phyloP scores from a whole-genome alignment of 2,888 invertebrate species.

The Orchestes rusci region DNA sequence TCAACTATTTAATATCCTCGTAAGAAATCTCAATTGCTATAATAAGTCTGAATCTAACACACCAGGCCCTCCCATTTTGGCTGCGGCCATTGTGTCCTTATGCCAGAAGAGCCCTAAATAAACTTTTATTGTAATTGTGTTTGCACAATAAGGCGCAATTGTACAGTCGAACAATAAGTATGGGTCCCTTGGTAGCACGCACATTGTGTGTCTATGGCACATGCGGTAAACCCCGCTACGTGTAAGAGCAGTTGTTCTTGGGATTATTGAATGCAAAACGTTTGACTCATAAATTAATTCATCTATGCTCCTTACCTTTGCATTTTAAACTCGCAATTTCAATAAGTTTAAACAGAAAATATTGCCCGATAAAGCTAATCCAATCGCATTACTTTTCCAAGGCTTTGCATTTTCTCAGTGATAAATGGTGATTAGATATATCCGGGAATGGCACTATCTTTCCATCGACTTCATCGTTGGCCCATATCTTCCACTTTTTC shows the following conservation, averaged over 20 bases:
- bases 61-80: background rate
- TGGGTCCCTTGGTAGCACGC: conserved; percentile 20
- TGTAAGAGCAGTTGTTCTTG: background rate
- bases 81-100: conserved; percentile 12
- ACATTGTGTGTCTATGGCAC: conserved; percentile 36
- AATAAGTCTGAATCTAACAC: too few relatives aligned
- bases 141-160: conserved; percentile 18
- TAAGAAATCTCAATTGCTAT: too few relatives aligned
- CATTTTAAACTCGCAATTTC: too few relatives aligned
- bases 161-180: conserved; percentile 19
- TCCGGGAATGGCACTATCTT: background rate
- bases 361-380: too few relatives aligned
- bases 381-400: too few relatives aligned
- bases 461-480: background rate
- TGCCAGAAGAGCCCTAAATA: conserved; percentile 12
- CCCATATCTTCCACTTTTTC: too few relatives aligned
- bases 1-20: too few relatives aligned
- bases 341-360: too few relatives aligned
- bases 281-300: too few relatives aligned
- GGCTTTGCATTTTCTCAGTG: too few relatives aligned
- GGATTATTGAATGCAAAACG: too few relatives aligned
- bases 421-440: background rate
- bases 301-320: too few relatives aligned
- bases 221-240: conserved; percentile 36
- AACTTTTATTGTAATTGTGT: conserved; percentile 22